Conservation (phyloP, 2,888 invertebrate genomes). For the Monoplex corrugatus region DNA sequence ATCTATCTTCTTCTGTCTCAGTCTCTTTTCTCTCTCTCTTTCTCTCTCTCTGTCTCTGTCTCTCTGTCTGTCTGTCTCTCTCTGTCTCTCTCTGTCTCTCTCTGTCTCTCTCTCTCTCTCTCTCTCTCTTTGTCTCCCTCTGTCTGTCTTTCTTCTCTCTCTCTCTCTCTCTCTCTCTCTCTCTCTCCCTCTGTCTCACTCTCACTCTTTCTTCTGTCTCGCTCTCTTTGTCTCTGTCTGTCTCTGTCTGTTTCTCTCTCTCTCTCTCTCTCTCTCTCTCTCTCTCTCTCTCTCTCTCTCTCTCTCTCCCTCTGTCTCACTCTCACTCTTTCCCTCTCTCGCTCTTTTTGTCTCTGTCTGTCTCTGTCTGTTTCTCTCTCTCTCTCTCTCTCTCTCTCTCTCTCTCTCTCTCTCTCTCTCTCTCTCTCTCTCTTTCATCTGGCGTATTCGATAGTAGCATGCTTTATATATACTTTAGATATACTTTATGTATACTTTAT, state of each 20-base stretch:
- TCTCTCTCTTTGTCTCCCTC: background rate
- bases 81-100: background rate
- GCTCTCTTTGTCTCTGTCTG: background rate
- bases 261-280: background rate
- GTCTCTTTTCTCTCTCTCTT: background rate
- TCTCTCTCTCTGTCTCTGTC: no score
- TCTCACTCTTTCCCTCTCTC: background rate
- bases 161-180: no score
- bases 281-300: background rate
- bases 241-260: background rate
- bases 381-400: background rate
- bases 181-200: no score
- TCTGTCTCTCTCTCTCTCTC: background rate
- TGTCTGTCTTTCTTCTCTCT: no score
- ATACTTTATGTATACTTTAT: no score
- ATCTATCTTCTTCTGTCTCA: background rate
- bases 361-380: background rate
- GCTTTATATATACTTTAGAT: background rate
- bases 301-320: background rate
- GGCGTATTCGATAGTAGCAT: background rate
- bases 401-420: background rate
- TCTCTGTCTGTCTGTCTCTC: background rate
- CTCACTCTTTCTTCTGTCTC: background rate
- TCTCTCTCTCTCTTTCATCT: background rate
- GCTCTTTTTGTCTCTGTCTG: background rate